Evolutionary conservation across 2,797 vertebrate genomes (phyloP).

Genomic region (Crypturellus tataupa): DNA sequence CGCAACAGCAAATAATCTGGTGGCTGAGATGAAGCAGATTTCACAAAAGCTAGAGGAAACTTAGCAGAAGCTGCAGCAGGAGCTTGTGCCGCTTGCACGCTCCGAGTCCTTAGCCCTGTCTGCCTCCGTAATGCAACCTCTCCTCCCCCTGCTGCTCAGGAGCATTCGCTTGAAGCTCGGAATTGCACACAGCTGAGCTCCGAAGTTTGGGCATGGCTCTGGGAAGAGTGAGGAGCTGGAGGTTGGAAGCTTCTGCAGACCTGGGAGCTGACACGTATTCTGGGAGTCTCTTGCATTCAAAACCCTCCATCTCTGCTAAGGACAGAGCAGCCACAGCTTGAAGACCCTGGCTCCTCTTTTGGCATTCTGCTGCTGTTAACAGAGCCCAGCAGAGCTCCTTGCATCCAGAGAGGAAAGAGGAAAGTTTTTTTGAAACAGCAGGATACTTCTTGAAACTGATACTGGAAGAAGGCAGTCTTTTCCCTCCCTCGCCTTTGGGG

Average conservation of each 20-base stretch:
- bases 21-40: background rate
- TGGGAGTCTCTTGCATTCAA: background rate
- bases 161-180: slow-evolving; percentile 5
- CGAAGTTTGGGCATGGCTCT: slow-evolving; percentile 42
- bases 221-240: background rate
- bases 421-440: background rate
- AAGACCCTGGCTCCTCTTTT: background rate
- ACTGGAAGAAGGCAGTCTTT: background rate
- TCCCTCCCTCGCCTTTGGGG: background rate
- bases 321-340: background rate
- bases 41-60: background rate
- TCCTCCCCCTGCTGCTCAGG: slow-evolving; percentile 36
- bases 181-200: slow-evolving; percentile 16
- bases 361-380: background rate
- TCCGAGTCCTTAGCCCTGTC: background rate
- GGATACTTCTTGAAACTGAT: accelerated
- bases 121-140: background rate
- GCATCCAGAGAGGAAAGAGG: background rate
- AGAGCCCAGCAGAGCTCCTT: background rate
- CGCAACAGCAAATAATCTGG: accelerated
- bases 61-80: background rate
- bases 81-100: background rate
- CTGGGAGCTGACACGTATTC: background rate
- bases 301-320: background rate
- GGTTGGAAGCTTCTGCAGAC: background rate